phyloP scores from a whole-genome alignment of 2,797 vertebrate genomes.

The Perodicticus potto region DNA sequence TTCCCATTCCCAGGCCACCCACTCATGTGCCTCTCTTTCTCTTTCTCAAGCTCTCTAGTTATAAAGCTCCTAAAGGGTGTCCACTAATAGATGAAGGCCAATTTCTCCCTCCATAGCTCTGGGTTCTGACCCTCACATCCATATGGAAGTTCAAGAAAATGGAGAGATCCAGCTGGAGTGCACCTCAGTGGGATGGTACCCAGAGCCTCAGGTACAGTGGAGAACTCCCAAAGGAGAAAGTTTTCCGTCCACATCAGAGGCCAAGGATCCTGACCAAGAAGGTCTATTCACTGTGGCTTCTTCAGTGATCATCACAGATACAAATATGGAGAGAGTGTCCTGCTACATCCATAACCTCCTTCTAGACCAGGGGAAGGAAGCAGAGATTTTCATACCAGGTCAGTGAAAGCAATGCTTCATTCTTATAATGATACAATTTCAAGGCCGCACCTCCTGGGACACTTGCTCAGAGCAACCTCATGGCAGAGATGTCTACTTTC shows the following conservation, averaged over 20 bases:
- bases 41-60: not conserved
- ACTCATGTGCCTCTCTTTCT: not conserved
- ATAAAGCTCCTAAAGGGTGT: not conserved
- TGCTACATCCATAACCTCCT: slow-evolving; percentile 77
- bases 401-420: not conserved
- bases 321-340: slow-evolving; percentile 60
- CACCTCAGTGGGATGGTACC: slow-evolving; percentile 80
- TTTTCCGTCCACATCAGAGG: slow-evolving; percentile 20
- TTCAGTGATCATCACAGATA: slow-evolving; percentile 68
- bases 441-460: too few relatives aligned
- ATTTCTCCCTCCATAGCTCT: slow-evolving; percentile 73
- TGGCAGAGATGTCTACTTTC: not conserved
- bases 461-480: not conserved
- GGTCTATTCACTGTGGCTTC: slow-evolving; percentile 76
- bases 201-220: slow-evolving; percentile 81
- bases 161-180: slow-evolving; percentile 73
- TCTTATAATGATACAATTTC: not conserved
- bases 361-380: slow-evolving; percentile 72
- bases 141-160: slow-evolving; percentile 62
- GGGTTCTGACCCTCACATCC: slow-evolving; percentile 79
- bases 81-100: not conserved
- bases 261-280: slow-evolving; percentile 40
- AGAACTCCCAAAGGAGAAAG: slow-evolving; percentile 48
- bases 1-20: not conserved
- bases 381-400: slow-evolving; percentile 78